Evolutionary conservation across 2,113 vertebrate genomes (phyloP), one percentile per base, ranked within the genome.

Genomic region (Rynchops niger): DNA sequence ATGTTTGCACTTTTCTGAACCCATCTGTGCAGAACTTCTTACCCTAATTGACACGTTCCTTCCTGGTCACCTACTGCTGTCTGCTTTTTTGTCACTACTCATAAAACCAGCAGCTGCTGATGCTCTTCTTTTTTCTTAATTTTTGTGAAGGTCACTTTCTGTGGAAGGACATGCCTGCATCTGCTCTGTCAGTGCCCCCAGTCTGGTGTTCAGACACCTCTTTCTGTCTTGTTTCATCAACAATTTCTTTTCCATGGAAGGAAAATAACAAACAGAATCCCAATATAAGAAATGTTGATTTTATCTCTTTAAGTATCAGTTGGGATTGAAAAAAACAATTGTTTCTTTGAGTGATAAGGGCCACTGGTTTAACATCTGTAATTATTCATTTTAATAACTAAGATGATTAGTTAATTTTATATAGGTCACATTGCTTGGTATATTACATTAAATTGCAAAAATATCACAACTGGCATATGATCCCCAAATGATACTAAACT

Each of bases 301-400:
- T 13, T 77, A 45, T 15, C 52, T 66, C 29, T 80, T 23, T 30
- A 47, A 50, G 23, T 45, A 59, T 71, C 32, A 71, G 15, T 34
- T 47, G 86, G 71, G 72, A 79, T 34, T 61, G 38, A 86, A 96
- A 92, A 95, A 88, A 61, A 1, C 55, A 92, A 55, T 84, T 76
- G 90, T 53, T 65, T 92, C 34, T 88, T 91, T 82, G 40, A 58
- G 77, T 82, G 63, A 55, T 85, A 87, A 93, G 50, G 70, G n/a
- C 55, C 90, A 59, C 87, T 90, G 86, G 25, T 88, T 93, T 92
- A 86, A 93, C 43, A 88, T 42, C 43, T 74, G 7, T 93, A 95
- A 95, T 97, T 96, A 97, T 53, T 96, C 56, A 95, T 89, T 97
- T 97, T 96, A 94, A 94, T 93, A 92, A 80, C 66, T 62, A 59